Evolutionary conservation across 2,888 invertebrate genomes (phyloP).

Genomic region (Zaprionus lineosus): DNA sequence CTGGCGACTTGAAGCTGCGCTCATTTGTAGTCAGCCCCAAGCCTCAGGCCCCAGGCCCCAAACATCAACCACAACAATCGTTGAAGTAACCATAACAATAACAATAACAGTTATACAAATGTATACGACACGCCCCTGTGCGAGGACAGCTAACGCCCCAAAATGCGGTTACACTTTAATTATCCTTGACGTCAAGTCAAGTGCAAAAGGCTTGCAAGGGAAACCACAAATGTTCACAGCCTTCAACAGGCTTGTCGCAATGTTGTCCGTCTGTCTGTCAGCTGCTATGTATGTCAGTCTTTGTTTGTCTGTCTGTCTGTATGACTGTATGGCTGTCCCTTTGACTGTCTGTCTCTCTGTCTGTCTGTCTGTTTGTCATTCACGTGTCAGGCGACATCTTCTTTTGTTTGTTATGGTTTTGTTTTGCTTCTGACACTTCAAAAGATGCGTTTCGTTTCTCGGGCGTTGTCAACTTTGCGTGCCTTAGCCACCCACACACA

Average conservation of each 20-base stretch:
- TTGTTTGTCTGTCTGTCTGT: background rate
- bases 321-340: background rate
- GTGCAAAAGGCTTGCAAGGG: no score
- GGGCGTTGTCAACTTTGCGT: conserved; percentile 46
- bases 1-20: conserved; percentile 3
- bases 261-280: conserved; percentile 4
- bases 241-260: conserved; percentile 40
- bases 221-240: conserved; percentile 38
- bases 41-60: no score
- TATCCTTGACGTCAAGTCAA: conserved; percentile 71
- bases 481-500: conserved; percentile 23
- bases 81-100: conserved; percentile 25
- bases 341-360: conserved; percentile 15
- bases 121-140: background rate
- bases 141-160: conserved; percentile 6
- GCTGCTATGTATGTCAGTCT: no score
- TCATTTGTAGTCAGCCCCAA: conserved; percentile 44
- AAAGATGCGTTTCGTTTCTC: conserved; percentile 7
- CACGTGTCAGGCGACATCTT: conserved; percentile 24
- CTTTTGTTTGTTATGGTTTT: conserved; percentile 4
- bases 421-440: conserved; percentile 36
- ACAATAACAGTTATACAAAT: conserved; percentile 29
- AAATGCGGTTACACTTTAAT: conserved; percentile 64
- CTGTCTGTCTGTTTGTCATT: conserved; percentile 25
- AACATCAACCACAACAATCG: conserved; percentile 12